Evolutionary conservation across 2,113 vertebrate genomes (phyloP).

Genomic region (Nycticorax nycticorax): DNA sequence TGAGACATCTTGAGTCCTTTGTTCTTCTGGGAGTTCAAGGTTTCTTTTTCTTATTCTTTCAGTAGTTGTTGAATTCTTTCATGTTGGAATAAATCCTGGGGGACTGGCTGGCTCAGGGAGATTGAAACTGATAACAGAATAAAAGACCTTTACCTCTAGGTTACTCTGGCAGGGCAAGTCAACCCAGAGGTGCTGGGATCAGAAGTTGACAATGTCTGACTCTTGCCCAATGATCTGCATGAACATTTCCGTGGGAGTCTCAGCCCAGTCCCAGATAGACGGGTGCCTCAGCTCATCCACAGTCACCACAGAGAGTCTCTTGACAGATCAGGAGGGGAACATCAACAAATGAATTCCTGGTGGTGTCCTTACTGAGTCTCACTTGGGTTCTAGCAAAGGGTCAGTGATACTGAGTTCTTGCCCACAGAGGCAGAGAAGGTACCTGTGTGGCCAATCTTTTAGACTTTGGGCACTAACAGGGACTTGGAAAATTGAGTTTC

Average conservation of each 20-base stretch:
- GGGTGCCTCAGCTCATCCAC: neutral
- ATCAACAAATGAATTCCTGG: rapidly evolving
- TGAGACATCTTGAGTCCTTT: constrained; percentile 52
- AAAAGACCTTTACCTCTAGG: constrained; percentile 23
- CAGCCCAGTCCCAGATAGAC: neutral
- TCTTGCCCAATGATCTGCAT: neutral
- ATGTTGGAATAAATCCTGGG: constrained; percentile 39
- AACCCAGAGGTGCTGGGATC: neutral
- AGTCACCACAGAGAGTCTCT: neutral
- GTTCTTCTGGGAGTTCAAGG: constrained; percentile 60
- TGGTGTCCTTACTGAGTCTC: neutral
- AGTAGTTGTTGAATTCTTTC: constrained; percentile 33
- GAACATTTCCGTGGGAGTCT: neutral
- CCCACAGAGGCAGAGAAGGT: neutral
- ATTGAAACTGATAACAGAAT: neutral
- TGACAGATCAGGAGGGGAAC: neutral
- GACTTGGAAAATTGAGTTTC: neutral
- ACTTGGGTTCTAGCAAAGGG: neutral
- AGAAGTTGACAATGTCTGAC: neutral
- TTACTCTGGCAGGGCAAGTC: neutral
- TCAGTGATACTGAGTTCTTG: neutral
- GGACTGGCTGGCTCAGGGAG: neutral
- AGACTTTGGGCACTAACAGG: neutral
- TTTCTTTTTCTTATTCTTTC: constrained; percentile 42
- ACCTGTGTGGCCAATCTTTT: rapidly evolving